Base-by-base conservation (phyloP, 2,797 vertebrate genomes). In the Sandelia bainsii region DNA sequence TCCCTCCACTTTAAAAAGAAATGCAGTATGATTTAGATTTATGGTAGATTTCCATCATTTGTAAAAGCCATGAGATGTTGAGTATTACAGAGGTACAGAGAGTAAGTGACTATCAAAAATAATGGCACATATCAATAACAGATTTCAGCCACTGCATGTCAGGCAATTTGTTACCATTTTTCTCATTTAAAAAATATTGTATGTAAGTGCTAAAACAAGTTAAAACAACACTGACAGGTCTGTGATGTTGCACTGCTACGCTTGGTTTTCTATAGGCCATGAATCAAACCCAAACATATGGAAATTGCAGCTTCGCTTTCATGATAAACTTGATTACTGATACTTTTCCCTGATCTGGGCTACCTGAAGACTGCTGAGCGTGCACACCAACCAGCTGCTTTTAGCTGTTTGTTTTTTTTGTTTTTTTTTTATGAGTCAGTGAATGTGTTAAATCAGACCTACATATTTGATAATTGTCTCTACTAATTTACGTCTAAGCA, bases 301-400 rank as follows among this genome's bases (percentile, higher is more conserved):
- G 59, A 75, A 58, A 64, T 46, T 50, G 42, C 60, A 45, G 14
- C 9, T 69, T 71, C 80, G 40, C 45, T 40, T 71, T 39, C 64
- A 66, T 50, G 27, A 63, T 80, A 62, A 78, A 76, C 39, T 59
- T 85, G 75, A 88, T 90, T 79, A 64, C 69, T 75, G 70, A 74
- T 84, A 82, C 17, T 87, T 56, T 54, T 77, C 65, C 13, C 48
- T 80, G 72, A 77, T 77, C 49, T 44, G 62, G 27, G 59, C 69
- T 68, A 44, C 27, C 46, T 71, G 71, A 72, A 84, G 85, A 49
- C 73, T 79, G 89, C 87, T 77, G 78, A 82, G 44, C 17, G 5
- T 56, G 87, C 79, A 87, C 6, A 56, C 58, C 78, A 68, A 79
- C 76, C 89, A 89, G 80, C 76, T 90, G 85, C 81, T 65, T 80